A percentile compares a stretch with the other conserved stretches of the same genome.
Conservation (phyloP, 2,797 vertebrate genomes). For the Scolopax rusticola region DNA sequence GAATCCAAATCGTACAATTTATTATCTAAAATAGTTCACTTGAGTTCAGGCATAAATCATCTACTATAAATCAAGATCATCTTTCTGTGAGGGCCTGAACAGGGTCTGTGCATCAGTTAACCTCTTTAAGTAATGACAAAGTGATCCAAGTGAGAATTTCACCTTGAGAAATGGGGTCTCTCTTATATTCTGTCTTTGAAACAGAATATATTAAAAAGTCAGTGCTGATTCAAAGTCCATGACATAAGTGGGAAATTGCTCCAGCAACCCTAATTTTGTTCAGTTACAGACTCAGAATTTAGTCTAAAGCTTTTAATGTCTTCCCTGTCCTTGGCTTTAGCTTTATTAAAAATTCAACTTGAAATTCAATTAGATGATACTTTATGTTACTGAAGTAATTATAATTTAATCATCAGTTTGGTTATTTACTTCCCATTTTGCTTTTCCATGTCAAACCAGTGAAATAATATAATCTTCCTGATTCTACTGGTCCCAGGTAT, state of each 20-base stretch:
- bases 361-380: neutral
- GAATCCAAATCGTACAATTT: neutral
- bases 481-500: neutral
- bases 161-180: neutral
- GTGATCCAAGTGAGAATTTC: neutral
- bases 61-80: neutral
- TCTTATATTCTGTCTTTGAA: neutral
- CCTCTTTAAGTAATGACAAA: neutral
- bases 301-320: neutral
- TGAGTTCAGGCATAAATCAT: neutral
- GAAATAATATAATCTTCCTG: neutral
- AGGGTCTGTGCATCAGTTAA: neutral
- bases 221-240: neutral
- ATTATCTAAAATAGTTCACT: neutral
- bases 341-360: constrained; percentile 27
- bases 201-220: neutral
- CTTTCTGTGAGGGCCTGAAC: neutral
- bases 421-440: neutral
- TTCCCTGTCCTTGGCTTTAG: constrained; percentile 13
- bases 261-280: neutral
- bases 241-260: neutral
- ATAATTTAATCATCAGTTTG: neutral
- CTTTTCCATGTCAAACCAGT: neutral
- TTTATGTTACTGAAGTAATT: neutral
- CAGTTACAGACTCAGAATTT: neutral